phyloP scores from a whole-genome alignment of 2,797 vertebrate genomes.

The Tamandua tetradactyla region DNA sequence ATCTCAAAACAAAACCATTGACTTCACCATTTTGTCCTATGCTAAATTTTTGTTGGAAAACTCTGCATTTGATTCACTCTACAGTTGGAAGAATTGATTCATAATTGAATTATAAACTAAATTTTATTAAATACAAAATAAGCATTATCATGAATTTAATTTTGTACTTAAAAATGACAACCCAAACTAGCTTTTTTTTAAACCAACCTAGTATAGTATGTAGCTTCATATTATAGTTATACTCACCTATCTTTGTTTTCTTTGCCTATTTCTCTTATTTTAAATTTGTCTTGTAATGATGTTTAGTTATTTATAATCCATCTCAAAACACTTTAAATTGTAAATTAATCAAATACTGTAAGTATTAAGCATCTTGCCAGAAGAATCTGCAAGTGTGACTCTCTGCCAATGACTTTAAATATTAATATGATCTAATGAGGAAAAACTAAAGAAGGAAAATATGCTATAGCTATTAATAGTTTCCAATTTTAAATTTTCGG shows the following conservation, averaged over 20 bases:
- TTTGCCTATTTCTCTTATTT: background rate
- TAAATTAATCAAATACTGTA: background rate
- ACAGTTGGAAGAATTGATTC: background rate
- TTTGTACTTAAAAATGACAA: background rate
- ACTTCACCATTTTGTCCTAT: background rate
- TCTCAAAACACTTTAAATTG: background rate
- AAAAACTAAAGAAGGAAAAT: background rate
- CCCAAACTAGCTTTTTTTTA: background rate
- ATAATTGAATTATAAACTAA: conserved; percentile 6
- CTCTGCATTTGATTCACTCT: background rate
- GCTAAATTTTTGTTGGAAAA: conserved; percentile 32
- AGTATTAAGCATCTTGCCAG: background rate
- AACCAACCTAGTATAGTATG: too few relatives aligned
- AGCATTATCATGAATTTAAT: background rate
- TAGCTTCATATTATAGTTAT: background rate
- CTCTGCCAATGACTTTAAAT: conserved; percentile 16
- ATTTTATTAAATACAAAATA: background rate
- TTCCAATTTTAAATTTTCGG: conserved; percentile 30
- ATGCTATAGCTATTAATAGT: background rate
- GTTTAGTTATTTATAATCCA: background rate
- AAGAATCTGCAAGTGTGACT: background rate
- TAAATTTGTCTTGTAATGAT: background rate
- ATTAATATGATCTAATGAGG: background rate
- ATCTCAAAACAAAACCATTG: background rate
- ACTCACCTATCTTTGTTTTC: background rate